These are phyloP conservation scores for Mnemiopsis leidyi DNA, from an alignment of 37 sponge, comb jelly and placozoan genomes.

Conservation along the genomic window DNA sequence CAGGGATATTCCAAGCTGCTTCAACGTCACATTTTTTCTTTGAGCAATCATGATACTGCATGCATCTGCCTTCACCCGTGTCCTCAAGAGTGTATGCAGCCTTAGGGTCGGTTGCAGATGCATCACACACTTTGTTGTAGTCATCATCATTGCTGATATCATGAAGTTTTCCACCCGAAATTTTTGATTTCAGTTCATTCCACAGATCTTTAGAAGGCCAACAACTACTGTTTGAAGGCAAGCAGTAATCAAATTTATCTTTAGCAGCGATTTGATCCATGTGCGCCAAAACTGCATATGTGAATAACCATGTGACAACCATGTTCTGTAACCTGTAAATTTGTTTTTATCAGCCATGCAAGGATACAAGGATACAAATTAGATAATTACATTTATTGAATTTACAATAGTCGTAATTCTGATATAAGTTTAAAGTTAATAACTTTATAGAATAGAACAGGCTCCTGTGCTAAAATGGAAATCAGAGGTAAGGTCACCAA, in stretches of 20 bases:
- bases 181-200: not conserved
- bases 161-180: not conserved
- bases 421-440: too few relatives aligned
- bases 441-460: too few relatives aligned
- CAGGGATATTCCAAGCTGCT: conserved; percentile 35
- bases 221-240: conserved; percentile 4
- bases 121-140: conserved; percentile 1
- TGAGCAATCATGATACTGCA: conserved; percentile 54
- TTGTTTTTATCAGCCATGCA: too few relatives aligned
- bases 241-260: conserved; percentile 15
- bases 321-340: too few relatives aligned
- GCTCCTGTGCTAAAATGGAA: too few relatives aligned
- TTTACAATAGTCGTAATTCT: too few relatives aligned
- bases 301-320: too few relatives aligned
- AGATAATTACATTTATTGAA: too few relatives aligned
- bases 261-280: conserved; percentile 1
- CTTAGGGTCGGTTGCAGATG: not conserved
- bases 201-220: conserved; percentile 13
- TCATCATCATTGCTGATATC: not conserved
- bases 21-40: not conserved
- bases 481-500: too few relatives aligned
- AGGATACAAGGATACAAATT: too few relatives aligned
- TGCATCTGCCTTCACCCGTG: conserved; percentile 54
- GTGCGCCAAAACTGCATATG: too few relatives aligned
- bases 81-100: conserved; percentile 49